Percentiles rank a stretch among this genome's conserved stretches.
phyloP scores from a whole-genome alignment of 2,888 invertebrate species.

The Adela reaumurella region DNA sequence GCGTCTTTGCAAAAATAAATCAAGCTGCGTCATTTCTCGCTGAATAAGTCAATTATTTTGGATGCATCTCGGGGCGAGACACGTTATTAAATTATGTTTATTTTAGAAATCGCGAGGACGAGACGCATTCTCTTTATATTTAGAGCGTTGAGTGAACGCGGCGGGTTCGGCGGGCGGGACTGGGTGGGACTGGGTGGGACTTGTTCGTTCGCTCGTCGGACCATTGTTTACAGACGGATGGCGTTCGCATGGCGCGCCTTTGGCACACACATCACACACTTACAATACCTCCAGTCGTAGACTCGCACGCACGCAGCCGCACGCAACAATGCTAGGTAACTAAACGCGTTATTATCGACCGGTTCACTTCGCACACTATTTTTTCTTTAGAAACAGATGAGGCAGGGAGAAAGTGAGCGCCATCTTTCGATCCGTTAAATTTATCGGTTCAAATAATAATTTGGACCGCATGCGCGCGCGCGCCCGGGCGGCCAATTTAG shows the following conservation, averaged over 20 bases:
- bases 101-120: constrained; percentile 53
- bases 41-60: constrained; percentile 35
- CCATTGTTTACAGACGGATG: too few species aligned
- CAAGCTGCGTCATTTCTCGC: constrained; percentile 29
- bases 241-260: too few species aligned
- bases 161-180: too few species aligned
- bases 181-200: too few species aligned
- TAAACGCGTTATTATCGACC: too few species aligned
- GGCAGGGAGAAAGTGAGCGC: too few species aligned
- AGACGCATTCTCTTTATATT: constrained; percentile 55
- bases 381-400: too few species aligned
- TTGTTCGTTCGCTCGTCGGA: constrained; percentile 20
- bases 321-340: too few species aligned
- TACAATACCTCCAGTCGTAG: constrained; percentile 25
- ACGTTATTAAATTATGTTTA: constrained; percentile 51
- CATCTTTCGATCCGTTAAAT: not conserved
- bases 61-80: constrained; percentile 41
- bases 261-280: constrained; percentile 12
- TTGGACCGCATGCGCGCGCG: too few species aligned
- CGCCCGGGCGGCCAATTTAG: not conserved
- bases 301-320: too few species aligned
- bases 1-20: constrained; percentile 32
- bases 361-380: too few species aligned
- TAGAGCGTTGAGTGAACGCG: constrained; percentile 21
- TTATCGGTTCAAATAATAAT: not conserved